phyloP scores from a whole-genome alignment of 37 sponge, comb jelly and placozoan genomes.

The Lycopodina hypogea region DNA sequence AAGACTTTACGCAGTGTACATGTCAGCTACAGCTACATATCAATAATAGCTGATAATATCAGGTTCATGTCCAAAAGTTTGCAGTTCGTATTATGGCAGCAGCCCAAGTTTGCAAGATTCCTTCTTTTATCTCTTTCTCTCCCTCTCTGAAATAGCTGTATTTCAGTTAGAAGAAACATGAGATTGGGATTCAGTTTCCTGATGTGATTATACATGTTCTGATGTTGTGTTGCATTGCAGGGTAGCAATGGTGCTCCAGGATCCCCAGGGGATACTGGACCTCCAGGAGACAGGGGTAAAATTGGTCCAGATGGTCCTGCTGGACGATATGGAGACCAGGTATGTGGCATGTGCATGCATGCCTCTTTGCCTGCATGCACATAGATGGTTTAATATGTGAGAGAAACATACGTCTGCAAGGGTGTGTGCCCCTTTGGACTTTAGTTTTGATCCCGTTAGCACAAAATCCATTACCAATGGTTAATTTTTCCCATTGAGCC shows the following conservation, averaged over 20 bases:
- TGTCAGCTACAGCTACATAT: no score
- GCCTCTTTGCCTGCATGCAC: not conserved
- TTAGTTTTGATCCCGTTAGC: no score
- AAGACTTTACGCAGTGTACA: conserved; percentile 7
- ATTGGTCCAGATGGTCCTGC: conserved; percentile 40
- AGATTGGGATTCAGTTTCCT: no score
- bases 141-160: no score
- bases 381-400: no score
- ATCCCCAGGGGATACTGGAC: conserved; percentile 24
- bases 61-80: not conserved
- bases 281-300: conserved; percentile 39
- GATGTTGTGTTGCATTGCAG: conserved; percentile 22
- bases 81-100: not conserved
- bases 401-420: no score
- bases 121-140: not conserved
- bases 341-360: not conserved
- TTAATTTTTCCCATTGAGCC: no score
- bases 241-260: conserved; percentile 51
- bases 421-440: no score
- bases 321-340: conserved; percentile 42
- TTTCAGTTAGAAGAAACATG: no score
- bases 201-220: no score
- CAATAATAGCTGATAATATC: no score
- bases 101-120: not conserved
- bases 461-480: no score